Evolutionary conservation across 1,140 invertebrate species (phyloP).

Genomic region (Stegodyphus mimosarum): DNA sequence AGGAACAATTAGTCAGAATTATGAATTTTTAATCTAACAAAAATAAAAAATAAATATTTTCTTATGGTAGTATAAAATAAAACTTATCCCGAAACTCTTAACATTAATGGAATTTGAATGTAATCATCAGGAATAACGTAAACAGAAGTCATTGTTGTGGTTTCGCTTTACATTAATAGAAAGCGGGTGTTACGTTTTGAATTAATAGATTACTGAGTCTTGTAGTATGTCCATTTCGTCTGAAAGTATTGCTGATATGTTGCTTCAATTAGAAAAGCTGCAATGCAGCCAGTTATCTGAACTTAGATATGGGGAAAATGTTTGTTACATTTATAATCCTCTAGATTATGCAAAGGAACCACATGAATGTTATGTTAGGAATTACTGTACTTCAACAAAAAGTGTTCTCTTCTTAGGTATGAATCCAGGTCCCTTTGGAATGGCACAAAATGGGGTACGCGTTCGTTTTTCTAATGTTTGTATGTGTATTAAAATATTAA

Average conservation of each 20-base stretch:
- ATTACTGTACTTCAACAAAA: conserved; percentile 77
- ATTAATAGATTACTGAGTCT: too few relatives aligned
- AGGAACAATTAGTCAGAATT: too few relatives aligned
- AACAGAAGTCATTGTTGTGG: too few relatives aligned
- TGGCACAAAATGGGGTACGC: conserved; percentile 89
- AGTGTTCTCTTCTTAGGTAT: conserved; percentile 87
- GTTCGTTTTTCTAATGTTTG: neutral
- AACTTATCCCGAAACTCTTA: too few relatives aligned
- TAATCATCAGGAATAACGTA: too few relatives aligned
- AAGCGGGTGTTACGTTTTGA: too few relatives aligned
- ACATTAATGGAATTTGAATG: too few relatives aligned
- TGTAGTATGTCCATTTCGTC: neutral
- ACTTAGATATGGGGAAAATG: conserved; percentile 70
- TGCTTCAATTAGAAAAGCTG: conserved; percentile 64
- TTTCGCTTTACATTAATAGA: too few relatives aligned
- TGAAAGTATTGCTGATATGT: conserved; percentile 25
- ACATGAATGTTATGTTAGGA: conserved; percentile 77
- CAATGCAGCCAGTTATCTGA: conserved; percentile 62
- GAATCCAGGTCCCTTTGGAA: conserved; percentile 94
- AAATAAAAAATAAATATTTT: too few relatives aligned
- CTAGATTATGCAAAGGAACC: conserved; percentile 82
- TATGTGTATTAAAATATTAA: neutral
- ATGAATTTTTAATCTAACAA: too few relatives aligned
- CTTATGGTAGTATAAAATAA: too few relatives aligned
- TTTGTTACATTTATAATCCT: conserved; percentile 84